Base-by-base conservation (phyloP, 35 echinoderm and acorn worm genomes). In the Apostichopus parvimensis region DNA sequence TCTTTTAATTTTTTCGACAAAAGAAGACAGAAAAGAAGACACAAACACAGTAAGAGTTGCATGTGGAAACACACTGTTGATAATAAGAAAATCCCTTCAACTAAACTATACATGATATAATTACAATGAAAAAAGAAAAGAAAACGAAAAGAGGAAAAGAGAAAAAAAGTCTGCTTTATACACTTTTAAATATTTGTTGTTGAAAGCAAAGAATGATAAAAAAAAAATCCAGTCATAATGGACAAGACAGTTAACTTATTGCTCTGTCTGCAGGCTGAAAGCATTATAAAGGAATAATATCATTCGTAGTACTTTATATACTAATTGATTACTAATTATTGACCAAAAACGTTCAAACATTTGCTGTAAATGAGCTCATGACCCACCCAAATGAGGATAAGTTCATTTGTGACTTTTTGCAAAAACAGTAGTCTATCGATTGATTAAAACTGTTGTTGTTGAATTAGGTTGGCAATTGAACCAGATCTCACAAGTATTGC, bases 71-170 rank as follows among this genome's bases (percentile, higher is more conserved):
- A 83, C 54, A 84, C 14, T 82, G 7, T 53, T 82, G 28, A 82
- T 80, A 53, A 80, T 84, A 59, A 23, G 81, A 58, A 84, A 84
- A 56, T 58, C 81, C 81, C 81, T 84, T 84, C 34, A 84, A 25
- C 81, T 84, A 84, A 18, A 58, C 71, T 75, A 75, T 75, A 75
- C 17, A 75, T 75, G 71, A 75, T 75, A 75, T 18, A 75, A 75
- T 75, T 75, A 75, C 71, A 75, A 75, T 75, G 71, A 22, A 75
- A 22, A 75, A 68, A 68, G 18, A 68, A 68, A 68, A 45, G 34
- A 45, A 34, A 45, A 45, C 1, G 58, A 22, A 75, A 18, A n/a
- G n/a, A n/a, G n/a, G n/a, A n/a, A n/a, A n/a, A 75, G 7, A 22
- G n/a, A 75, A 18, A 75, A 24, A 75, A 14, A 18, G 71, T 75